Conservation (phyloP, 2,888 invertebrate genomes). For the Tineola bisselliella region DNA sequence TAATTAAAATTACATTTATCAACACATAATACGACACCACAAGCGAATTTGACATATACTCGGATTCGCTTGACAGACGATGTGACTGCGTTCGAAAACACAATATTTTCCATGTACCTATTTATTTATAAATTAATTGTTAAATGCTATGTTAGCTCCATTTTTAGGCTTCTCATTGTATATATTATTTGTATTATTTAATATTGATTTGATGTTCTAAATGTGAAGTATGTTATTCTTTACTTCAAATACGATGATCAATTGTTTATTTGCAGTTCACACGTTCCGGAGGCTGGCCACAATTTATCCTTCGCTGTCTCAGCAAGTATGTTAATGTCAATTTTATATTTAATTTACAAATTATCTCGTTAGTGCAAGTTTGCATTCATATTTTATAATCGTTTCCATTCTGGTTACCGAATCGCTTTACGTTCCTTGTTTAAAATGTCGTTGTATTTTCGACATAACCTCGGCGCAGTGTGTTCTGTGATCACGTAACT, state of each 20-base stretch:
- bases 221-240: too few species aligned
- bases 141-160: too few species aligned
- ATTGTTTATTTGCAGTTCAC: conserved; percentile 19
- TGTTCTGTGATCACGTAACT: conserved; percentile 51
- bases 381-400: background rate
- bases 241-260: too few species aligned
- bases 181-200: too few species aligned
- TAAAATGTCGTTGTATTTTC: background rate
- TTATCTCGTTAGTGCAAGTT: conserved; percentile 21
- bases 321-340: conserved; percentile 70
- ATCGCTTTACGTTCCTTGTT: background rate
- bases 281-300: conserved; percentile 53
- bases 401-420: background rate
- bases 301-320: conserved; percentile 59
- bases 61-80: background rate
- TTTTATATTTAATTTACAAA: conserved; percentile 42
- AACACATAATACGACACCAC: conserved; percentile 38
- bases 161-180: too few species aligned
- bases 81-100: background rate
- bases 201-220: too few species aligned
- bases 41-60: conserved; percentile 21
- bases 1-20: conserved; percentile 43
- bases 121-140: too few species aligned
- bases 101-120: background rate
- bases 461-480: conserved; percentile 43